These are phyloP conservation scores for Cossypha heuglini DNA, from an alignment of 2,797 vertebrate species.

Conservation along the genomic window DNA sequence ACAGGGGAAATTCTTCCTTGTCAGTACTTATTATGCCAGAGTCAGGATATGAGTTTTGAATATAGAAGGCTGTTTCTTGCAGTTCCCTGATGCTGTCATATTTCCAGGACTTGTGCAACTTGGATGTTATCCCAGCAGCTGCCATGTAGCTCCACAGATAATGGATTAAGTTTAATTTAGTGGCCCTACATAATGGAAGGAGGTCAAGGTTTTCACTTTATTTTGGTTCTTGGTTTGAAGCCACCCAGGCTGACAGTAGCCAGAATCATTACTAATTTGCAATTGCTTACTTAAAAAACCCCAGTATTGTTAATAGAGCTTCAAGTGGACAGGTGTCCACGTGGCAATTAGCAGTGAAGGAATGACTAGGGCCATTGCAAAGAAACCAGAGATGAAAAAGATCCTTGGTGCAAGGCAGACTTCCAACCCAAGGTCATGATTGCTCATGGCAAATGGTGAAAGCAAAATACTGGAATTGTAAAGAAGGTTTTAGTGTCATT, in stretches of 20 bases:
- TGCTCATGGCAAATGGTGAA: neutral
- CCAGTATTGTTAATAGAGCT: neutral
- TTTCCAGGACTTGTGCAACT: neutral
- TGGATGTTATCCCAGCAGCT: conserved; percentile 29
- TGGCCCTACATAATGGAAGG: neutral
- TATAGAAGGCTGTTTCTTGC: neutral
- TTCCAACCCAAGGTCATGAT: neutral
- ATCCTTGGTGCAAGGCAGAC: neutral
- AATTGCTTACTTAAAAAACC: neutral
- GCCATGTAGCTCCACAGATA: neutral
- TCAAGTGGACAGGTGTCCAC: neutral
- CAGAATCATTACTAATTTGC: conserved; percentile 4
- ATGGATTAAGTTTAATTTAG: conserved; percentile 11
- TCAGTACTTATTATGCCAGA: neutral
- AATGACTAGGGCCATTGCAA: neutral
- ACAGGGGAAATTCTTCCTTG: neutral
- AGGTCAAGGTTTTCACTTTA: conserved; percentile 22
- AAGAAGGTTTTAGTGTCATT: neutral
- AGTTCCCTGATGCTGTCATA: neutral
- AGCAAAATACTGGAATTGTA: neutral
- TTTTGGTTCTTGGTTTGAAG: conserved; percentile 14
- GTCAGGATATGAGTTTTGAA: neutral
- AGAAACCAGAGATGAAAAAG: neutral
- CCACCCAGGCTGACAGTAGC: neutral
- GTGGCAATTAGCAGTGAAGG: neutral